Percentiles rank a stretch among this genome's conserved stretches.
Conservation (phyloP, 2,888 invertebrate genomes). For the Callinectes sapidus region DNA sequence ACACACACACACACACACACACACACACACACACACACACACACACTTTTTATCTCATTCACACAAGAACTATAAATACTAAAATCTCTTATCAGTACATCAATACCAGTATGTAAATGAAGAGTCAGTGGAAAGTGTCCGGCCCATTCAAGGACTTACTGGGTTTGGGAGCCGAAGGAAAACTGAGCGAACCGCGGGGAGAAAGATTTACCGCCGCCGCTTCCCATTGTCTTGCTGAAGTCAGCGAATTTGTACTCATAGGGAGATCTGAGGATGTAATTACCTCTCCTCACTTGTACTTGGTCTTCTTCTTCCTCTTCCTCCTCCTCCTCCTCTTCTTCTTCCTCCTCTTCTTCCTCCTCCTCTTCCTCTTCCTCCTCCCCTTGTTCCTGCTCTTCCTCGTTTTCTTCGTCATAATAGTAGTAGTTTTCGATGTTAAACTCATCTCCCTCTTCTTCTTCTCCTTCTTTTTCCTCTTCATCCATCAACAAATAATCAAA, state of each 20-base stretch:
- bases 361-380: neutral
- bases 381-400: neutral
- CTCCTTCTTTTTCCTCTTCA: conserved; percentile 37
- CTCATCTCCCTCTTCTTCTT: conserved; percentile 16
- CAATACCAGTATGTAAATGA: neutral
- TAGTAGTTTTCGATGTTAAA: neutral
- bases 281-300: too few species aligned
- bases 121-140: neutral
- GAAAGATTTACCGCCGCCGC: neutral
- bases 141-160: neutral
- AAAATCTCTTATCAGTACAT: neutral
- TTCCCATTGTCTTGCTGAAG: neutral
- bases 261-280: too few species aligned
- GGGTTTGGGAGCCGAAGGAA: neutral
- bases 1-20: conserved; percentile 23
- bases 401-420: neutral
- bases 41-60: neutral
- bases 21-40: conserved; percentile 21
- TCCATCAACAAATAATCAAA: too few species aligned
- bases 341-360: too few species aligned
- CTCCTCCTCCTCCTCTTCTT: too few species aligned
- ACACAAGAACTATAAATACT: neutral
- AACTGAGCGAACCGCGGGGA: neutral
- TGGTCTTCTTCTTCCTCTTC: too few species aligned
- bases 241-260: neutral